These are phyloP conservation scores for Sarcophaga carnaria DNA, from an alignment of 2,888 invertebrate species.

Conservation along the genomic window DNA sequence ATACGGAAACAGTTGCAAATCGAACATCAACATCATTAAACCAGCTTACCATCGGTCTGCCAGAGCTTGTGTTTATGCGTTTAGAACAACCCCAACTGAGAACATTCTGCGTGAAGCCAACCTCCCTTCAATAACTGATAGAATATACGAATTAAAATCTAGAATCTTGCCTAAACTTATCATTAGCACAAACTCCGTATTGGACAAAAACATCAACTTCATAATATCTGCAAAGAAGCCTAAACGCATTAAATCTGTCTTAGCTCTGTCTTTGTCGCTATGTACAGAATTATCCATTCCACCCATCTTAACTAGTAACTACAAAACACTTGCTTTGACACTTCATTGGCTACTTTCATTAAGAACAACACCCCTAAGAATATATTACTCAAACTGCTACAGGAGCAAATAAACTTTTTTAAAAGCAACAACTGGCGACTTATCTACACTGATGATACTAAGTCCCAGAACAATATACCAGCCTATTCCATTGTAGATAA, in stretches of 20 bases:
- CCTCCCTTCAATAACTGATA: background rate
- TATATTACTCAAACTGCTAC: background rate
- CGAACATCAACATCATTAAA: slow-evolving; percentile 2
- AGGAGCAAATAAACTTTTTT: background rate
- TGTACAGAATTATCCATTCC: background rate
- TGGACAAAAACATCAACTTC: slow-evolving; percentile 5
- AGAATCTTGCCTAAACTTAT: slow-evolving; percentile 2
- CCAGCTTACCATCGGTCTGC: slow-evolving; percentile 12
- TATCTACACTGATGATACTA: no score
- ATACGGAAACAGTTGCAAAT: background rate
- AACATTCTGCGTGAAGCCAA: background rate
- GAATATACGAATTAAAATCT: background rate
- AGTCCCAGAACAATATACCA: background rate
- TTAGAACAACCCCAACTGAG: slow-evolving; percentile 2
- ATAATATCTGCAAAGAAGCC: background rate
- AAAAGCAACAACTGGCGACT: background rate
- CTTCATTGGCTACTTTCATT: slow-evolving; percentile 1
- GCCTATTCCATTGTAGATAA: no score
- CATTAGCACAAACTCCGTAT: background rate
- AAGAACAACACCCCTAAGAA: background rate
- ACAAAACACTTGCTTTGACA: background rate
- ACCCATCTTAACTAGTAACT: background rate
- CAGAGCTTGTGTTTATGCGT: background rate
- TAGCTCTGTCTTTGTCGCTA: background rate
- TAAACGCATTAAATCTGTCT: background rate